A percentile compares a stretch with the other conserved stretches of the same genome.
These are phyloP conservation scores for Zygaena filipendulae DNA, from an alignment of 2,888 invertebrate genomes.

Conservation along the genomic window DNA sequence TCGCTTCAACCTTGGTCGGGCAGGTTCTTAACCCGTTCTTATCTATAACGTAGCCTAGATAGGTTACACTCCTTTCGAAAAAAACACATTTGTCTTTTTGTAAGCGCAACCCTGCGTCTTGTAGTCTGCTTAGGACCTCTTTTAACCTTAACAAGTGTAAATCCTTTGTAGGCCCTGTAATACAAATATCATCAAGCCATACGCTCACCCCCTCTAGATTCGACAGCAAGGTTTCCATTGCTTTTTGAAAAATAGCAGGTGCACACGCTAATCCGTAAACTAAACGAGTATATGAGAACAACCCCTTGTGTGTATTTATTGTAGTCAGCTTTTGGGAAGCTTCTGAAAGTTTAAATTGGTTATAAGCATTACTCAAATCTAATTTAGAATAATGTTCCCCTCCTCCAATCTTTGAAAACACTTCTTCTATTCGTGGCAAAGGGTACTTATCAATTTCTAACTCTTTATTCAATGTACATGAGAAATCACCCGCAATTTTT, in stretches of 20 bases:
- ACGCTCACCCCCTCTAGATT: conserved; percentile 14
- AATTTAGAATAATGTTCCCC: conserved; percentile 12
- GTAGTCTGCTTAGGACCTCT: conserved; percentile 3
- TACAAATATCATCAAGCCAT: conserved; percentile 13
- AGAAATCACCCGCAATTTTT: conserved; percentile 19
- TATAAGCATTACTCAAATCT: conserved; percentile 14
- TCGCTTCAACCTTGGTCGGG: conserved; percentile 19
- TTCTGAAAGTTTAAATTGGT: conserved; percentile 11
- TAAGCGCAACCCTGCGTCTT: conserved; percentile 5
- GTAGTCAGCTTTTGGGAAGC: conserved; percentile 11
- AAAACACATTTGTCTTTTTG: conserved; percentile 10
- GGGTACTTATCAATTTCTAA: conserved; percentile 18
- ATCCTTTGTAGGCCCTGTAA: conserved; percentile 9
- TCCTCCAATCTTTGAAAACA: conserved; percentile 7
- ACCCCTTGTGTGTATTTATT: conserved; percentile 13
- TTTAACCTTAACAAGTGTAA: conserved; percentile 5
- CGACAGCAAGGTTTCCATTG: conserved; percentile 12
- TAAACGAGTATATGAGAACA: conserved; percentile 15
- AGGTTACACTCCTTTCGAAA: conserved; percentile 13
- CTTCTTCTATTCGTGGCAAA: conserved; percentile 4
- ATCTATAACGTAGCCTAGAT: conserved; percentile 17
- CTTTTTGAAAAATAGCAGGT: conserved; percentile 15
- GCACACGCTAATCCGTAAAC: conserved; percentile 15
- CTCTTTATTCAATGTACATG: conserved; percentile 18
- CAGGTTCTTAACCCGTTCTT: conserved; percentile 14